Evolutionary conservation across 2,797 vertebrate genomes (phyloP).

Genomic region (Sylvilagus floridanus): DNA sequence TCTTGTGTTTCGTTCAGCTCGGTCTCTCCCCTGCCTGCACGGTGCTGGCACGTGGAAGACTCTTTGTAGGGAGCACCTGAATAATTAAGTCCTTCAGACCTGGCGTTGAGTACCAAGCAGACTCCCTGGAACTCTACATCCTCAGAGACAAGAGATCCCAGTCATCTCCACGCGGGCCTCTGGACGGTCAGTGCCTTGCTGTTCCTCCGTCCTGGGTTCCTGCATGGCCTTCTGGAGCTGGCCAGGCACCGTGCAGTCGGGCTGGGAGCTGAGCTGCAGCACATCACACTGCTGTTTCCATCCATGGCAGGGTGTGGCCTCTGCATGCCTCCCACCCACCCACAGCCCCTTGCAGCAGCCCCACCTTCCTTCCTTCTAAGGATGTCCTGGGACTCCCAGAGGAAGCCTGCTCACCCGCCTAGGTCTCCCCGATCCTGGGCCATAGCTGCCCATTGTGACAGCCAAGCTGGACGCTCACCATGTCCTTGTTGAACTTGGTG

Average conservation of each 20-base stretch:
- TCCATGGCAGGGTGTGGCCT: not conserved
- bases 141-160: not conserved
- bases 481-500: too few species aligned
- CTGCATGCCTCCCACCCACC: not conserved
- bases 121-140: too few species aligned
- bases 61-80: too few species aligned
- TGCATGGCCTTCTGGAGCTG: not conserved
- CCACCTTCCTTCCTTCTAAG: too few species aligned
- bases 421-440: not conserved
- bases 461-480: not conserved
- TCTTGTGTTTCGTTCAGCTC: too few species aligned
- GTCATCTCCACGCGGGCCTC: not conserved
- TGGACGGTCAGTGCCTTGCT: not conserved
- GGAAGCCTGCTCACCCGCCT: not conserved
- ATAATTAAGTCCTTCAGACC: too few species aligned
- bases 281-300: not conserved
- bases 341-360: not conserved
- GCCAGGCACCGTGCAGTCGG: not conserved
- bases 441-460: not conserved
- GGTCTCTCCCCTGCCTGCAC: too few species aligned
- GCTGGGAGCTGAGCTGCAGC: not conserved
- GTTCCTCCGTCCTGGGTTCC: not conserved
- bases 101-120: too few species aligned
- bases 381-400: not conserved
- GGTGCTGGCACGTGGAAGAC: too few species aligned